Base-by-base conservation (phyloP, 2,888 invertebrate species). In the Pimpla rufipes region DNA sequence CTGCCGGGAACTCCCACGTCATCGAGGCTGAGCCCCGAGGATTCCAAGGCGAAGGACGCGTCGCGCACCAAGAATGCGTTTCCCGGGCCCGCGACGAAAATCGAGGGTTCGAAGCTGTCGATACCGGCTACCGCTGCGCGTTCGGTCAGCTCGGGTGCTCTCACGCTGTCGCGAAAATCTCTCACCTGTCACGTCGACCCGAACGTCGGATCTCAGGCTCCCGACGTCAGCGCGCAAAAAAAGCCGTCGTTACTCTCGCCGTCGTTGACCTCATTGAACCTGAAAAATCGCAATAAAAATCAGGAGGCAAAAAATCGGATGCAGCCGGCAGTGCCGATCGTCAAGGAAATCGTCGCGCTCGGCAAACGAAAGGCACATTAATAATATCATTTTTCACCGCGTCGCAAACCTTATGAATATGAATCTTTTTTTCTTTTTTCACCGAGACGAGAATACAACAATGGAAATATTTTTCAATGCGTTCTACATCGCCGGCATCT, bases 301-400 rank as follows among this genome's bases (percentile, higher is more conserved):
- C 21, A 68, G 29, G 3, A 83, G 23, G 10, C 79, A 16, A 87
- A 81, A 82, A 88, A 85, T 75, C 70, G 86, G 0, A 89, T 86
- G 64, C 89, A 88, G 52, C 85, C 88, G 0, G 88, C 88, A 35
- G 79, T 89, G 2, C 85, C 85, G 57, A 89, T 88, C 52, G 88
- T 87, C 0, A 88, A 89, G 80, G 90, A 89, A 77, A n/a, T 55
- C 0, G 18, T 7, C 55, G 66, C 71, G 18, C 79, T 82, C 8
- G 83, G 70, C 13, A 79, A 84, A 68, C 77, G 83, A 55, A 55
- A 11, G 55, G 10, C 23, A 13, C 11, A 55, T 29, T 55, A 23
- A 55, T 11, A 0, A 11, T 13, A 11, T 11, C 11, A 21, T 23
- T 55, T 10, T 55, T 0, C 10, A 52, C 10, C 10, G 21, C 11